phyloP scores from a whole-genome alignment of 2,888 invertebrate species.

The Branchipolynoe longqiensis region DNA sequence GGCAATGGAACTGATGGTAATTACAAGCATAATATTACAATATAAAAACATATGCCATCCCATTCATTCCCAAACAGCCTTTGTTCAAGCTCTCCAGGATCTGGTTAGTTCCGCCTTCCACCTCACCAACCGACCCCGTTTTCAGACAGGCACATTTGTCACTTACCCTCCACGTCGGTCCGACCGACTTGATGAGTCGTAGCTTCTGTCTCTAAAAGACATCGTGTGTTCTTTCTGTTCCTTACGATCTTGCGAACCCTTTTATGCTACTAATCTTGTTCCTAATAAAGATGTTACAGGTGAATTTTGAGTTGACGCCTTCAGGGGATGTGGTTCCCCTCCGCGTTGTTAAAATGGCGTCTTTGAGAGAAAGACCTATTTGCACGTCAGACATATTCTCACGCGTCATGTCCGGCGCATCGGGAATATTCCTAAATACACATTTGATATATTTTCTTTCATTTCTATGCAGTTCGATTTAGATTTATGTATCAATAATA shows the following conservation, averaged over 20 bases:
- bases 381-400: neutral
- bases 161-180: conserved; percentile 65
- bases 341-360: conserved; percentile 29
- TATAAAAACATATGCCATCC: no score
- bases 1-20: no score
- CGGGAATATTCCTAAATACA: no score
- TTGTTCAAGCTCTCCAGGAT: neutral
- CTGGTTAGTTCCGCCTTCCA: conserved; percentile 7
- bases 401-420: neutral
- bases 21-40: no score
- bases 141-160: neutral
- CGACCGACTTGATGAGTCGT: conserved; percentile 63
- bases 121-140: neutral
- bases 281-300: neutral
- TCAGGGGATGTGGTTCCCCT: conserved; percentile 22
- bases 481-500: no score
- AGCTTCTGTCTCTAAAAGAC: conserved; percentile 63
- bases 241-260: conserved; percentile 1
- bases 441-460: neutral
- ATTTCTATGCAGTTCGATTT: no score
- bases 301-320: conserved; percentile 39
- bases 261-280: neutral
- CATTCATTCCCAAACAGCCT: neutral
- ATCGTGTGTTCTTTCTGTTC: conserved; percentile 51
- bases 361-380: neutral